A percentile compares a stretch with the other conserved stretches of the same genome.
phyloP scores from a whole-genome alignment of 2,888 invertebrate species.

The Mellilla xanthometata region DNA sequence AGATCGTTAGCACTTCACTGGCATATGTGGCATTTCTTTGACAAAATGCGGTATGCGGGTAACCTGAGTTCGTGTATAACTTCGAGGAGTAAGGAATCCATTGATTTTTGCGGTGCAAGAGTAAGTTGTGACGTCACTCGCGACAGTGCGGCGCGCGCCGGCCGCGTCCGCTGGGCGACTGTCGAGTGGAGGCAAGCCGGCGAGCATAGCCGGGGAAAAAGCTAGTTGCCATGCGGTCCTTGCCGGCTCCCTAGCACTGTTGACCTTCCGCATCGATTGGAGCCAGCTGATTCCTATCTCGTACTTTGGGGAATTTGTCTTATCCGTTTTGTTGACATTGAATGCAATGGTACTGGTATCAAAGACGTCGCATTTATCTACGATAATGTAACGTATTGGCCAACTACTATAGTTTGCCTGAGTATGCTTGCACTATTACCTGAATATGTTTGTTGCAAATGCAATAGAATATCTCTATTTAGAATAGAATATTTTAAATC shows the following conservation, averaged over 20 bases:
- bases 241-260: conserved; percentile 46
- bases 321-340: no score
- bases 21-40: conserved; percentile 72
- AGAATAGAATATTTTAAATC: no score
- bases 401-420: no score
- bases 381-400: no score
- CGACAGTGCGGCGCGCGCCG: conserved; percentile 75
- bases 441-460: no score
- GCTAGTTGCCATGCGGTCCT: conserved; percentile 71
- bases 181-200: conserved; percentile 37
- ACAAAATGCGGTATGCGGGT: conserved; percentile 80
- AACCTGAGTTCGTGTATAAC: conserved; percentile 56
- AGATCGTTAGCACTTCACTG: conserved; percentile 65
- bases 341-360: no score
- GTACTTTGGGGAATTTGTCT: not conserved
- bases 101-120: conserved; percentile 77
- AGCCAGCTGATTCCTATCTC: conserved; percentile 51
- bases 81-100: conserved; percentile 59
- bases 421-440: no score
- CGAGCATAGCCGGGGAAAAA: conserved; percentile 60
- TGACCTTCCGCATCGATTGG: conserved; percentile 71
- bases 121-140: conserved; percentile 70
- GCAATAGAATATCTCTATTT: no score
- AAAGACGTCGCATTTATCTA: no score
- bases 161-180: conserved; percentile 74